Percentiles rank a stretch among this genome's conserved stretches.
phyloP scores from a whole-genome alignment of 1,140 invertebrate genomes.

The Drosophila bocqueti region DNA sequence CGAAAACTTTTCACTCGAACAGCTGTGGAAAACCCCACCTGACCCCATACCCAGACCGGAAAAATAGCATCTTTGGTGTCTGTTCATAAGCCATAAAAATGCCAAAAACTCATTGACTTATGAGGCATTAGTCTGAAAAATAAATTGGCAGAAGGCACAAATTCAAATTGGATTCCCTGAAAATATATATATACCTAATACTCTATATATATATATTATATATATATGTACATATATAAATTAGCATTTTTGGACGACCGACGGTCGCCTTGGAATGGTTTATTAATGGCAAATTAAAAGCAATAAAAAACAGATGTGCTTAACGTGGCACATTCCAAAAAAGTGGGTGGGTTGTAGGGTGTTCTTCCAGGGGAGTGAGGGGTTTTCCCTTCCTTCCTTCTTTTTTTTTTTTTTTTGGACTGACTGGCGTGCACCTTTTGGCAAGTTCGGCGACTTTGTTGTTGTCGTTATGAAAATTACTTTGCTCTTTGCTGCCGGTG shows the following conservation, averaged over 20 bases:
- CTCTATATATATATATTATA: conserved; percentile 59
- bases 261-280: conserved; percentile 77
- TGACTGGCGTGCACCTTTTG: conserved; percentile 67
- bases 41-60: neutral
- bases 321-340: conserved; percentile 82
- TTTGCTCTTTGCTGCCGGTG: conserved; percentile 75
- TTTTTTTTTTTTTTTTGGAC: conserved; percentile 8
- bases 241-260: conserved; percentile 72
- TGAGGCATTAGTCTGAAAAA: conserved; percentile 39
- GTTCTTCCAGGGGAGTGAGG: neutral
- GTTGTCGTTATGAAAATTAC: conserved; percentile 83
- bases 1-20: conserved; percentile 36
- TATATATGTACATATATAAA: conserved; percentile 61
- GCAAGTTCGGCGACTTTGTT: conserved; percentile 70
- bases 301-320: conserved; percentile 85
- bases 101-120: conserved; percentile 82
- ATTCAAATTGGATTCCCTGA: conserved; percentile 52
- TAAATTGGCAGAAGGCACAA: conserved; percentile 34
- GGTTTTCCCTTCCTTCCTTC: neutral
- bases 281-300: conserved; percentile 85
- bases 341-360: neutral
- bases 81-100: conserved; percentile 69
- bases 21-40: conserved; percentile 31
- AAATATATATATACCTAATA: conserved; percentile 36
- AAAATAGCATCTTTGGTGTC: conserved; percentile 32